These are phyloP conservation scores for Dolichotis patagonum DNA, from an alignment of 2,113 vertebrate species.

Conservation along the genomic window DNA sequence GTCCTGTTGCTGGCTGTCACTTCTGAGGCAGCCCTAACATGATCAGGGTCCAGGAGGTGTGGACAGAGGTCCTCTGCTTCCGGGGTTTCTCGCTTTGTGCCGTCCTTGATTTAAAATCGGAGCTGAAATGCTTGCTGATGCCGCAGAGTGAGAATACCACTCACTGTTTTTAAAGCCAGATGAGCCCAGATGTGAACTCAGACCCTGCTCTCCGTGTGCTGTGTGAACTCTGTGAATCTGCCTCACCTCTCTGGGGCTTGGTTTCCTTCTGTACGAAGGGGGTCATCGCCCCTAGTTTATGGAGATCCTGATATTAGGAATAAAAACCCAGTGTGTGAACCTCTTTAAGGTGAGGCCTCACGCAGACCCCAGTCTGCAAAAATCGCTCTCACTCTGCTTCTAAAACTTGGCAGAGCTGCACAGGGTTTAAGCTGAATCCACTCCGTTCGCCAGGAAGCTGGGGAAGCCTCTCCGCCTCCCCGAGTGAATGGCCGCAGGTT, in stretches of 20 bases:
- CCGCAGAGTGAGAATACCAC: neutral
- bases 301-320: neutral
- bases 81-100: neutral
- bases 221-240: neutral
- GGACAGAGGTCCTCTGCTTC: neutral
- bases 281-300: neutral
- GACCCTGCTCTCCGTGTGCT: neutral
- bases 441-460: neutral
- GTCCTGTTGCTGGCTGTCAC: neutral
- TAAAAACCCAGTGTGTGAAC: neutral
- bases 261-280: neutral
- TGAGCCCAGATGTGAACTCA: neutral
- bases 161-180: neutral
- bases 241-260: neutral
- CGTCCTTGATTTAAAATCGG: neutral
- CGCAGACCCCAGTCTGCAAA: fast-evolving
- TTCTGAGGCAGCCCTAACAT: neutral
- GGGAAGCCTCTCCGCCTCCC: neutral
- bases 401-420: neutral
- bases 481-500: conserved; percentile 48
- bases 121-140: neutral
- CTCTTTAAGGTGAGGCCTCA: neutral
- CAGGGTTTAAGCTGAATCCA: neutral
- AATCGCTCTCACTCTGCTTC: neutral
- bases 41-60: no score